Base-by-base conservation (phyloP, 2,888 invertebrate genomes). In the Mamestra brassicae region DNA sequence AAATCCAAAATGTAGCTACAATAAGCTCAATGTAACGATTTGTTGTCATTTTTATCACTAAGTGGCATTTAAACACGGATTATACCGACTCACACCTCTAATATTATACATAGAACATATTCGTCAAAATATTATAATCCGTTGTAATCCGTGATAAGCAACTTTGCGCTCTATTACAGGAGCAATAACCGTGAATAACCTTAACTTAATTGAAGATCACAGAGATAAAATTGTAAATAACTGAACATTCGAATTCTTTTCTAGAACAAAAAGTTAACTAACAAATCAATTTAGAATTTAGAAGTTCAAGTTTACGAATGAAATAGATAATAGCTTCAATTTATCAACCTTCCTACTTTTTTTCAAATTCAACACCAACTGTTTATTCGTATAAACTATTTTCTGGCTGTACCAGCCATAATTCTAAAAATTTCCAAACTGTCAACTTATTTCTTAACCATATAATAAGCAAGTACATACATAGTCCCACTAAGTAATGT, bases 101-200 rank as follows among this genome's bases (percentile, higher is more conserved):
- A 63, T 68, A 63, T 55, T 13, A 42, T 69, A 26, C 26, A 26
- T 26, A 68, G 42, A 60, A 77, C 78, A 38, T 63, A 42, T 58
- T 68, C 13, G 69, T n/a, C 13, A 50, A 77, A 61, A 61, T 77
- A 61, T 50, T 26, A 58, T 81, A 69, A 78, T 68, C 69, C 26
- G 15, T 54, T 58, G 26, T 82, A 78, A 78, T 78, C 78, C 50
- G 2, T 45, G 78, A 69, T 78, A 78, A 76, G 68, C 68, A 6
- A 55, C 50, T 82, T 64, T 7, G 4, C 45, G 57, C 57, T 82
- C 63, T 77, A 54, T 50, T 36, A 38, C 63, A 63, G 64, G 78
- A 77, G 58, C 70, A 78, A 78, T 58, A 78, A 54, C 82, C 78
- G 62, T 82, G 77, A 58, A 81, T 58, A 78, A 82, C 82, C 58